phyloP scores from a whole-genome alignment of 2,113 vertebrate genomes.

The Corynorhinus townsendii region DNA sequence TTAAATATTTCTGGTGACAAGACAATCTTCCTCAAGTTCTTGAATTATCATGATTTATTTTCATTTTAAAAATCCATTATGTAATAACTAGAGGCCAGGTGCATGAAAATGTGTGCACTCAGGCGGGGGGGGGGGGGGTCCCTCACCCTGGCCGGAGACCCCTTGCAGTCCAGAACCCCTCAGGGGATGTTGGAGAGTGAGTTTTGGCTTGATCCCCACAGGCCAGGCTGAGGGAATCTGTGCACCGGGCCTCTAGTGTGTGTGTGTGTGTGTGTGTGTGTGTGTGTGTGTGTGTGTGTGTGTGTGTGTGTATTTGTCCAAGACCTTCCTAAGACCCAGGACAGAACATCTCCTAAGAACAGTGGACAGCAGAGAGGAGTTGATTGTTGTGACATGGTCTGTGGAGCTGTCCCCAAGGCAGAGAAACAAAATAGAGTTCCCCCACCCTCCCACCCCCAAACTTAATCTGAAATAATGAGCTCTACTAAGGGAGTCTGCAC shows the following conservation, averaged over 20 bases:
- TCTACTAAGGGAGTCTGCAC: not conserved
- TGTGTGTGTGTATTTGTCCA: no score
- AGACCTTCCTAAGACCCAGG: not conserved
- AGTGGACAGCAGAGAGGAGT: not conserved
- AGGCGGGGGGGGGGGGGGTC: no score
- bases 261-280: no score
- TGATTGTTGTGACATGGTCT: not conserved
- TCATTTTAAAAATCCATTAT: not conserved
- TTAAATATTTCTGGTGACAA: not conserved
- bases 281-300: no score
- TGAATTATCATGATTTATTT: not conserved
- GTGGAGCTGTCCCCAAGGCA: not conserved
- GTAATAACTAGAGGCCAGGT: not conserved
- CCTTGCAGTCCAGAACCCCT: no score
- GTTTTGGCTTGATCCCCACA: no score
- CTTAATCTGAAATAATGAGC: not conserved
- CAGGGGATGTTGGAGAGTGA: no score
- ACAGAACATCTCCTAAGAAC: not conserved
- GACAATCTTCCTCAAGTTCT: not conserved
- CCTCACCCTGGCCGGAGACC: no score
- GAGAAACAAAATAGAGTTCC: not conserved
- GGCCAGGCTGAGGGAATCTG: no score
- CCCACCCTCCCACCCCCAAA: accelerated
- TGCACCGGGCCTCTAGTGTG: no score
- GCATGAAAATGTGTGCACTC: no score